Evolutionary conservation across 2,797 vertebrate genomes (phyloP).

Genomic region (Coilia nasus): DNA sequence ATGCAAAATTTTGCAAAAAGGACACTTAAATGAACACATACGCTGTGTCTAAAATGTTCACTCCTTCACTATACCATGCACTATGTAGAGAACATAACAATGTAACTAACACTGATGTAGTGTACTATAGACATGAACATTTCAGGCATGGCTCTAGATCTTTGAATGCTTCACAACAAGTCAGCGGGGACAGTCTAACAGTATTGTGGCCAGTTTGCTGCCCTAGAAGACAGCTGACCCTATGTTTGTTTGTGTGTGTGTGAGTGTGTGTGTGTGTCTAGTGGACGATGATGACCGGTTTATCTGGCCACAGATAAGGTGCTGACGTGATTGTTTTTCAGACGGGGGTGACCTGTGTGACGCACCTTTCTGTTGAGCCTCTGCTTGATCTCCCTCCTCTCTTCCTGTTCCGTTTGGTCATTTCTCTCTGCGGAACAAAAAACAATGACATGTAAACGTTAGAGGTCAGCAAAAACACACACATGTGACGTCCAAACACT

Average conservation of each 20-base stretch:
- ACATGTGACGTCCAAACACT: not conserved
- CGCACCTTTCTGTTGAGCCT: constrained; percentile 93
- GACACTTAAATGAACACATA: no score
- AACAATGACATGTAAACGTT: constrained; percentile 15
- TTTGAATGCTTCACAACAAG: not conserved
- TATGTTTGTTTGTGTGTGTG: not conserved
- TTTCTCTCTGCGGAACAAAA: constrained; percentile 84
- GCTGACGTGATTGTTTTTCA: constrained; percentile 30
- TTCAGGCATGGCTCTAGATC: not conserved
- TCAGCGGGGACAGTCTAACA: not conserved
- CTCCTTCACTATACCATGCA: no score
- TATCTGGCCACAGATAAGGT: constrained; percentile 33
- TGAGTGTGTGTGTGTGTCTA: not conserved
- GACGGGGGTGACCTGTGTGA: not conserved
- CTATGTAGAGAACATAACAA: no score
- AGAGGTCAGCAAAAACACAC: constrained; percentile 33
- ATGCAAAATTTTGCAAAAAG: no score
- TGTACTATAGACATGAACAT: no score
- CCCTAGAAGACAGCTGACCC: not conserved
- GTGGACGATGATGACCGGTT: not conserved
- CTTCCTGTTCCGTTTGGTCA: constrained; percentile 94
- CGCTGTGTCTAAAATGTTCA: not conserved
- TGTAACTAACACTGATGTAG: no score
- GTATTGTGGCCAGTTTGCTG: not conserved
- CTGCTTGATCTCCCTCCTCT: constrained; percentile 95